These are phyloP conservation scores for Norana najaformis DNA, from an alignment of 2,888 invertebrate genomes.

Conservation along the genomic window DNA sequence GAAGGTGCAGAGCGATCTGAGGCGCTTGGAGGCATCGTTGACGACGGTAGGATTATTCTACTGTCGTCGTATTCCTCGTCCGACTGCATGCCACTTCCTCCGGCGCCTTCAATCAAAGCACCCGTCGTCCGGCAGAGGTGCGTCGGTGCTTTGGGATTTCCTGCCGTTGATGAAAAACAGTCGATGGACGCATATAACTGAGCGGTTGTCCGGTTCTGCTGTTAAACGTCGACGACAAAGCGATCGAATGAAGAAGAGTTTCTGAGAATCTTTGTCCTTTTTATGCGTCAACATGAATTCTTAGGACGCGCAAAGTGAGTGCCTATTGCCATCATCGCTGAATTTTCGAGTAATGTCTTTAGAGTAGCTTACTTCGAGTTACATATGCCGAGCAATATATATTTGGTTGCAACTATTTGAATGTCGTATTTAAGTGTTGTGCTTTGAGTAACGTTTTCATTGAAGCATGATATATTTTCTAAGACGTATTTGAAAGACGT, in stretches of 20 bases:
- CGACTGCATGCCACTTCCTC: not conserved
- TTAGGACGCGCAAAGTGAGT: not conserved
- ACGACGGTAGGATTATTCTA: not conserved
- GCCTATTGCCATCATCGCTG: not conserved
- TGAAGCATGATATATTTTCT: not conserved
- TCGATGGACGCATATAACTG: not conserved
- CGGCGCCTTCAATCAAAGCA: not conserved
- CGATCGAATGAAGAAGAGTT: not conserved
- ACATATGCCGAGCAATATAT: too few relatives aligned
- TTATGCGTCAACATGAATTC: not conserved
- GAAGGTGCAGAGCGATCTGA: not conserved
- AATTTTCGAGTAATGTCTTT: not conserved
- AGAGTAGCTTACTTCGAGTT: not conserved
- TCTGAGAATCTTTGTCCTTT: not conserved
- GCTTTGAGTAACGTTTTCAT: not conserved
- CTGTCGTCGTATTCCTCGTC: not conserved
- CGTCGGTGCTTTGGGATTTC: not conserved
- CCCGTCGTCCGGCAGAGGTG: not conserved
- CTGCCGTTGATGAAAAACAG: not conserved
- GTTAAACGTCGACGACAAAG: not conserved
- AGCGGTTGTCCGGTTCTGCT: not conserved
- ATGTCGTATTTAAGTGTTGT: not conserved
- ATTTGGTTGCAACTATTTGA: not conserved
- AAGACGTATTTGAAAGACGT: too few relatives aligned
- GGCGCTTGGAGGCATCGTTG: not conserved